Base-by-base conservation (phyloP, 2,888 invertebrate species). In the Alentia gelatinosa region DNA sequence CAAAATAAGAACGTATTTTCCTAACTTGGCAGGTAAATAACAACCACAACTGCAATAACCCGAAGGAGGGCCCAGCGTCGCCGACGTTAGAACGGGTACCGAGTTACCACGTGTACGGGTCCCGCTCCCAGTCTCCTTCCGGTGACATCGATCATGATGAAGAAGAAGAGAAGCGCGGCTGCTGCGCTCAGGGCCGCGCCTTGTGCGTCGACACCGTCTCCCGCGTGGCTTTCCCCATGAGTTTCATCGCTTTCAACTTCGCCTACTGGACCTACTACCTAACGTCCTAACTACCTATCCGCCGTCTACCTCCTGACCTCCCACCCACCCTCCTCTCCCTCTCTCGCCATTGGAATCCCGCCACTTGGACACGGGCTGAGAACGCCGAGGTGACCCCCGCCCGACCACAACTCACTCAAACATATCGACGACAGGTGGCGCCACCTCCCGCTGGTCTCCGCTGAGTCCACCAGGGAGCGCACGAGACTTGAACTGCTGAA, bases 211-310 rank as follows among this genome's bases (percentile, higher is more conserved):
- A 92, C 83, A 33, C 83, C 50, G 47, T 91, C 26, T 91, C 92
- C 15, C 83, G 91, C n/a, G 89, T 91, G 19, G 50, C 90, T 56
- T 92, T 91, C 50, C 92, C 92, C 9, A 12, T 91, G 33, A 33
- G 74, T 42, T 92, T 92, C 88, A 40, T 92, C 37, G 26, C 89
- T 37, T 92, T 92, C 91, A 91, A 91, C 90, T 42, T 91, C 88
- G 74, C 89, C 90, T 92, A 92, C 89, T 92, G 92, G 92, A 89
- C 92, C 12, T 79, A 89, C 79, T 92, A 91, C 50, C 84, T 91
- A 9, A 88, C 74, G 47, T 47, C 86, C 47, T 86, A 86, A 86
- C 26, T 56, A 9, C 56, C 56, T 56, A 56, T n/a, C 19, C 19
- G 23, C 56, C 19, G n/a, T n/a, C 56, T 56, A 56, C 56, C n/a